A percentile compares a stretch with the other conserved stretches of the same genome.
phyloP scores from a whole-genome alignment of 2,888 invertebrate species.

The Apoderus coryli region DNA sequence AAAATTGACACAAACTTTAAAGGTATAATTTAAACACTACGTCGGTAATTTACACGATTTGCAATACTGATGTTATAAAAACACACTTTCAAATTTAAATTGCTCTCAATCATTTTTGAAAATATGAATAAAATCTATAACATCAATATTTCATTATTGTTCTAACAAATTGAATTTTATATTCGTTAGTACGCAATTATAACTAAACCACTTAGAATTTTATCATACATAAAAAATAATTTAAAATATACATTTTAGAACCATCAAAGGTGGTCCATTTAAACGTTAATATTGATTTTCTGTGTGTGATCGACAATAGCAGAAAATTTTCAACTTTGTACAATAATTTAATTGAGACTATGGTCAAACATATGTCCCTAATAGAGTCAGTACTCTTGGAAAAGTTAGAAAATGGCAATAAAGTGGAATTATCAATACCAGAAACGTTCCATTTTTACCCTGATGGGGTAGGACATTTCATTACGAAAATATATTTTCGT shows the following conservation, averaged over 20 bases:
- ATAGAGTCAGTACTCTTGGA: constrained; percentile 33
- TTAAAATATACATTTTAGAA: constrained; percentile 21
- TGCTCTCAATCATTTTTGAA: no score
- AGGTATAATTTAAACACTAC: no score
- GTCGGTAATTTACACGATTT: no score
- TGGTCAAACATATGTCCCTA: constrained; percentile 52
- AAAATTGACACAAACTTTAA: no score
- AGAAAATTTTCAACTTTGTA: constrained; percentile 51
- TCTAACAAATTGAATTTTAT: no score
- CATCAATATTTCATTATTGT: no score
- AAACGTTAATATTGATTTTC: constrained; percentile 51
- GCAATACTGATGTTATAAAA: no score
- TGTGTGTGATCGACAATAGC: constrained; percentile 54
- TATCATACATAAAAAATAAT: no score
- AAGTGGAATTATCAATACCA: constrained; percentile 30
- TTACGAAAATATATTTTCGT: constrained; percentile 58
- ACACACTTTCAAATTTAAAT: no score
- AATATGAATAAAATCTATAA: no score
- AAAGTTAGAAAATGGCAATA: constrained; percentile 12
- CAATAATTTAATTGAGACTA: constrained; percentile 58
- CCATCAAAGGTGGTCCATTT: constrained; percentile 38
- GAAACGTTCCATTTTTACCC: constrained; percentile 64
- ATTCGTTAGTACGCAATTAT: no score
- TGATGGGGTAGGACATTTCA: constrained; percentile 54
- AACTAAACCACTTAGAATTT: no score